These are phyloP conservation scores for Tautogolabrus adspersus DNA, from an alignment of 2,113 vertebrate genomes.

Conservation along the genomic window DNA sequence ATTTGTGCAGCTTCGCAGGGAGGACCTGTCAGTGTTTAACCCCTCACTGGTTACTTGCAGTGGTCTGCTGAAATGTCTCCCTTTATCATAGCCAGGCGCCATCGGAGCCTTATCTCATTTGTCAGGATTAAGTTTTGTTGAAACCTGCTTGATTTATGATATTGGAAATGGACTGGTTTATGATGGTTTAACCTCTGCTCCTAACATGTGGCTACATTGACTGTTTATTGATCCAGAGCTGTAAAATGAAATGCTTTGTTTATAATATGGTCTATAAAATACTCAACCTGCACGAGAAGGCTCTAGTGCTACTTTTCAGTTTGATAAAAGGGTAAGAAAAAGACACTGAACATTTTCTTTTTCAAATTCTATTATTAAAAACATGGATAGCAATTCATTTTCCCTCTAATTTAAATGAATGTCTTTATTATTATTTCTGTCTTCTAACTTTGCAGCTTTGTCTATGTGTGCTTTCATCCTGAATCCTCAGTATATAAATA, in stretches of 20 bases:
- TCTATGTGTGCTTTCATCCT: constrained; percentile 33
- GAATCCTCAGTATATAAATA: background rate
- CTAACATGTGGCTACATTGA: constrained; percentile 68
- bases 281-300: constrained; percentile 16
- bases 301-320: constrained; percentile 5
- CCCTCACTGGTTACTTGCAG: constrained; percentile 55
- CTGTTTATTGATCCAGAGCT: constrained; percentile 73
- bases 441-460: background rate
- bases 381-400: background rate
- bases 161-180: constrained; percentile 76
- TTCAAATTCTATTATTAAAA: constrained; percentile 13
- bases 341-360: background rate
- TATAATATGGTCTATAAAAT: constrained; percentile 58
- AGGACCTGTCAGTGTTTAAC: constrained; percentile 72
- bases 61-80: constrained; percentile 48
- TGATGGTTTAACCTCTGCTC: constrained; percentile 76
- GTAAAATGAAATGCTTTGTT: constrained; percentile 67
- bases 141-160: constrained; percentile 72
- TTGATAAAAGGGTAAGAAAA: constrained; percentile 26
- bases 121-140: constrained; percentile 69
- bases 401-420: background rate
- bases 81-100: constrained; percentile 27
- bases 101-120: constrained; percentile 51
- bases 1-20: constrained; percentile 63
- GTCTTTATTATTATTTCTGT: constrained; percentile 1